Conservation (phyloP, 2,888 invertebrate genomes). For the Erebia ligea region DNA sequence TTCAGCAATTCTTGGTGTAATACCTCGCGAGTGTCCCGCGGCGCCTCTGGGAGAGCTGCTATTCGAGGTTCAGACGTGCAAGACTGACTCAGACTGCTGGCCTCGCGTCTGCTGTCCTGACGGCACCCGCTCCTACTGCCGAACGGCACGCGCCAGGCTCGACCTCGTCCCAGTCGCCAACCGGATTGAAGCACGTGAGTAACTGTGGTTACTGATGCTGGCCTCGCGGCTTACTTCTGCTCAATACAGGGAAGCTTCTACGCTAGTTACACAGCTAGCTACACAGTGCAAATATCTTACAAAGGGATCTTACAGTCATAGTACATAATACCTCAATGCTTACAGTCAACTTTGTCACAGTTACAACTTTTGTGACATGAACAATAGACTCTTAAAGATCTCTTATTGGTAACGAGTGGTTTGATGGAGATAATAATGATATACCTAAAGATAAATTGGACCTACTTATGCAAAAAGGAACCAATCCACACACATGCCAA, state of each 20-base stretch:
- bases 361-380: too few relatives aligned
- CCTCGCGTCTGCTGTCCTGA: conserved; percentile 91
- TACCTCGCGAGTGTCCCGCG: conserved; percentile 87
- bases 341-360: too few relatives aligned
- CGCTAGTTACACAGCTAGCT: too few relatives aligned
- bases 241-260: not conserved
- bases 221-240: not conserved
- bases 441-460: too few relatives aligned
- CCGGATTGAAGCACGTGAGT: conserved; percentile 85
- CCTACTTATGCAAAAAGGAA: too few relatives aligned
- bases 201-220: not conserved
- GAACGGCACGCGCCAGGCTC: conserved; percentile 86
- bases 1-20: conserved; percentile 86
- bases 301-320: too few relatives aligned
- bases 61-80: conserved; percentile 87
- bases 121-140: conserved; percentile 86
- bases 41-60: conserved; percentile 87
- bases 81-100: conserved; percentile 87
- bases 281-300: too few relatives aligned
- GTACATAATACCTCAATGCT: too few relatives aligned
- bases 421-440: too few relatives aligned
- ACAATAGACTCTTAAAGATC: not conserved
- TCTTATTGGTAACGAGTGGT: not conserved
- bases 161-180: conserved; percentile 86
- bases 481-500: too few relatives aligned